Conservation (phyloP, 2,113 vertebrate species). For the Oplegnathus fasciatus region DNA sequence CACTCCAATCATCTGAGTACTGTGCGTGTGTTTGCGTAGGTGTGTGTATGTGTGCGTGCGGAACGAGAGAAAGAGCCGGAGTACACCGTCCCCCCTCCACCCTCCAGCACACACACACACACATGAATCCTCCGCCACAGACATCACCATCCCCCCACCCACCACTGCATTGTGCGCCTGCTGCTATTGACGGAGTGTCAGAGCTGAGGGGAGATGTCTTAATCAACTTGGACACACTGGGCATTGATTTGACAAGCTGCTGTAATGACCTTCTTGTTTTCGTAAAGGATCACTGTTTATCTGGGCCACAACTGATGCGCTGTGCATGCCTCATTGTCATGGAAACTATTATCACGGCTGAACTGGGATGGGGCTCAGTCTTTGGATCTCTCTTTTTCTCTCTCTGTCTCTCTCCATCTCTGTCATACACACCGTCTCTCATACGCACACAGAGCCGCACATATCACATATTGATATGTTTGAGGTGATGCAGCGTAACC, state of each 20-base stretch:
- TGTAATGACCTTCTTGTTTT: conserved; percentile 99
- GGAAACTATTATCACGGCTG: conserved; percentile 91
- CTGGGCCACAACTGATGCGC: conserved; percentile 88
- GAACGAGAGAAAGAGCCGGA: not conserved
- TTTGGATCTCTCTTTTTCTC: conserved; percentile 43
- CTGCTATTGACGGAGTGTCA: conserved; percentile 96
- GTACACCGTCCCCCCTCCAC: not conserved
- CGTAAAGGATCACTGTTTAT: conserved; percentile 99
- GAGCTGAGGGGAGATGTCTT: conserved; percentile 95
- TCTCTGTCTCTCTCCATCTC: conserved; percentile 29
- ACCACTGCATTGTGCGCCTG: conserved; percentile 54
- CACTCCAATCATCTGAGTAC: conserved; percentile 97
- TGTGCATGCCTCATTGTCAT: conserved; percentile 92
- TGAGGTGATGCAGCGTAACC: conserved; percentile 45
- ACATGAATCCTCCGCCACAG: conserved; percentile 51
- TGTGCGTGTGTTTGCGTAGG: conserved; percentile 63
- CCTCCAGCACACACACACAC: conserved; percentile 5
- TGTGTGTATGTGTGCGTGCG: conserved; percentile 53
- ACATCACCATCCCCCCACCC: conserved; percentile 78
- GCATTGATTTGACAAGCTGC: conserved; percentile 99
- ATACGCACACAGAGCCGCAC: not conserved
- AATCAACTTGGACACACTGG: conserved; percentile 97
- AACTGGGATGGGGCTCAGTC: conserved; percentile 56
- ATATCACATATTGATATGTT: conserved; percentile 33
- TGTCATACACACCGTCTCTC: conserved; percentile 26